Evolutionary conservation across 2,797 vertebrate genomes (phyloP).

Genomic region (Microctenopoma lineatum): DNA sequence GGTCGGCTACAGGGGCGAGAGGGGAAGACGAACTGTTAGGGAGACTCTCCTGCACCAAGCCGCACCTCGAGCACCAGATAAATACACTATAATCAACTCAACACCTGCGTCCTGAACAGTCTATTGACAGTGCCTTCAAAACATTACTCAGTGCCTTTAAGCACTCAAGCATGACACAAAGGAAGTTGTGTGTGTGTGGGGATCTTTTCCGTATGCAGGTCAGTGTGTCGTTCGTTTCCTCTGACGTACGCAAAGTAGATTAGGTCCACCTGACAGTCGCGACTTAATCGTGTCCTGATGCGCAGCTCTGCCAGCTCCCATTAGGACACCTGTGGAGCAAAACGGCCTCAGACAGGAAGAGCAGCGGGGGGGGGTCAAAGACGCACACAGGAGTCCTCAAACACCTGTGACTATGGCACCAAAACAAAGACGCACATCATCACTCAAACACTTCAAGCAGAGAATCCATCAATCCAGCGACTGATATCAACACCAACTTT

Average conservation of each 20-base stretch:
- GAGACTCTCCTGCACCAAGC: not conserved
- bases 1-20: constrained; percentile 27
- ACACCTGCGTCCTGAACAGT: not conserved
- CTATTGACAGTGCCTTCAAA: not conserved
- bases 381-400: constrained; percentile 9
- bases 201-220: constrained; percentile 50
- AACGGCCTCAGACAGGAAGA: constrained; percentile 24
- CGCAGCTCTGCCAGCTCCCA: constrained; percentile 67
- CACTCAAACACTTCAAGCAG: not conserved
- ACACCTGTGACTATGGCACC: constrained; percentile 34
- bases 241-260: constrained; percentile 61
- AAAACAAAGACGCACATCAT: not conserved
- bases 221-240: constrained; percentile 53
- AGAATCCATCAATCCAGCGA: constrained; percentile 1
- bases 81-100: not conserved
- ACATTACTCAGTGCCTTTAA: not conserved
- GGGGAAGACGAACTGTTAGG: constrained; percentile 27
- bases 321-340: constrained; percentile 64
- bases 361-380: constrained; percentile 34
- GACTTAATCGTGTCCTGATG: constrained; percentile 61
- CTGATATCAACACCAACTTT: not conserved
- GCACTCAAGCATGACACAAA: not conserved
- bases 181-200: constrained; percentile 6
- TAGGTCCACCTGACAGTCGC: constrained; percentile 51
- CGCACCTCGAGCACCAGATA: constrained; percentile 7